These are phyloP conservation scores for Battus philenor DNA, from an alignment of 1,140 invertebrate species.

Conservation along the genomic window DNA sequence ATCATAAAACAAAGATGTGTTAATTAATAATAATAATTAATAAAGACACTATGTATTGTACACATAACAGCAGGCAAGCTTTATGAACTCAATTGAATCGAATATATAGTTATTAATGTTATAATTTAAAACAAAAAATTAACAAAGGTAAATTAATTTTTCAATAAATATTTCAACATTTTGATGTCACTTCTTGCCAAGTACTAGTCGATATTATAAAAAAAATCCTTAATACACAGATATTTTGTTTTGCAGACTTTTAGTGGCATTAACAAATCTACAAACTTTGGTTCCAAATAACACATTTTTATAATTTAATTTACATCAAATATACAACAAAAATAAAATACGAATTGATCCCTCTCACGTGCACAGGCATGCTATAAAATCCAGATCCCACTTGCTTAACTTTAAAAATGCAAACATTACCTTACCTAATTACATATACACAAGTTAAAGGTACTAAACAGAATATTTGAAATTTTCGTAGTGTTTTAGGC, in stretches of 20 bases:
- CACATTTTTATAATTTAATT: background rate
- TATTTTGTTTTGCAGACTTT: conserved; percentile 11
- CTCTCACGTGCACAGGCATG: conserved; percentile 47
- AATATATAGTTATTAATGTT: too few relatives aligned
- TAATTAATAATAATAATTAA: too few relatives aligned
- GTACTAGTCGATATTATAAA: too few relatives aligned
- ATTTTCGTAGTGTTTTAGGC: conserved; percentile 74
- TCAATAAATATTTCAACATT: too few relatives aligned
- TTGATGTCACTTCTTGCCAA: too few relatives aligned
- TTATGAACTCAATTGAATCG: too few relatives aligned
- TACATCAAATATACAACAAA: conserved; percentile 19
- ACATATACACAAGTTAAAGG: conserved; percentile 58
- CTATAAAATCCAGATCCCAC: conserved; percentile 50
- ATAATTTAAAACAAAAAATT: too few relatives aligned
- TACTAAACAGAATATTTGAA: conserved; percentile 71
- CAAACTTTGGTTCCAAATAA: conserved; percentile 2
- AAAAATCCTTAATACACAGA: background rate
- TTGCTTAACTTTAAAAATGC: conserved; percentile 46
- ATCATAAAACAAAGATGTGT: too few relatives aligned
- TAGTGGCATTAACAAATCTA: conserved; percentile 5
- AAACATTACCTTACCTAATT: conserved; percentile 50
- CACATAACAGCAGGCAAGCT: too few relatives aligned
- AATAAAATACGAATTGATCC: conserved; percentile 60
- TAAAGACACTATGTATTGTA: too few relatives aligned
- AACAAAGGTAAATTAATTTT: too few relatives aligned